These are phyloP conservation scores for Tortricodes alternella DNA, from an alignment of 2,888 invertebrate species.

Conservation along the genomic window DNA sequence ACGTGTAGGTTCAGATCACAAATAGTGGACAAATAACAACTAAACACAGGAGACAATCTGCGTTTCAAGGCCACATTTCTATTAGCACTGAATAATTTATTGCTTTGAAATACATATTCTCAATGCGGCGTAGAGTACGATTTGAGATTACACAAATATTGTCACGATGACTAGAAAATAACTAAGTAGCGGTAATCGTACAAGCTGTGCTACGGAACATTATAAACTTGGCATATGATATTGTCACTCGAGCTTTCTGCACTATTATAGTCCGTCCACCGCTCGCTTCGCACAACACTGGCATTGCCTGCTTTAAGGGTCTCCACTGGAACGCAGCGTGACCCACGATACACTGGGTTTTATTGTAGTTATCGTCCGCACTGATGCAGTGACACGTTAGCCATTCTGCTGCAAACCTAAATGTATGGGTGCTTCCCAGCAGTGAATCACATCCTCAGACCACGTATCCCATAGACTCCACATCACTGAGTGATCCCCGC, in stretches of 20 bases:
- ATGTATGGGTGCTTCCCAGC: too few species aligned
- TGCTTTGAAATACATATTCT: slow-evolving; percentile 48
- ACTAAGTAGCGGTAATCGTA: slow-evolving; percentile 8
- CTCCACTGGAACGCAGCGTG: too few species aligned
- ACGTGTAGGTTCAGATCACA: neutral
- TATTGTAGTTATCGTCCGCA: too few species aligned
- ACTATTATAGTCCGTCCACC: neutral
- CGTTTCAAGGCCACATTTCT: slow-evolving; percentile 53
- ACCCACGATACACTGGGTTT: too few species aligned
- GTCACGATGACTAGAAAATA: slow-evolving; percentile 28
- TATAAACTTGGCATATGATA: neutral
- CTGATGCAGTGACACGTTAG: too few species aligned
- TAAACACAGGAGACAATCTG: slow-evolving; percentile 17
- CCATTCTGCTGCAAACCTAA: too few species aligned
- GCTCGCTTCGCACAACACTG: neutral
- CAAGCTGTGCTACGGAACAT: slow-evolving; percentile 1
- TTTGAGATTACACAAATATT: slow-evolving; percentile 18
- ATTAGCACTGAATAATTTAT: slow-evolving; percentile 43
- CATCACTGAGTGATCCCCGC: too few species aligned
- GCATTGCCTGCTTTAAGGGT: neutral
- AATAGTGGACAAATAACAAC: slow-evolving; percentile 16
- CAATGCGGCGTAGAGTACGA: slow-evolving; percentile 33
- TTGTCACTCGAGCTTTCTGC: slow-evolving; percentile 2
- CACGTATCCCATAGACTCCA: too few species aligned
- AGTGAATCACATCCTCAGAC: too few species aligned